phyloP scores from a whole-genome alignment of 1,140 invertebrate species.

The Ips nitidus region DNA sequence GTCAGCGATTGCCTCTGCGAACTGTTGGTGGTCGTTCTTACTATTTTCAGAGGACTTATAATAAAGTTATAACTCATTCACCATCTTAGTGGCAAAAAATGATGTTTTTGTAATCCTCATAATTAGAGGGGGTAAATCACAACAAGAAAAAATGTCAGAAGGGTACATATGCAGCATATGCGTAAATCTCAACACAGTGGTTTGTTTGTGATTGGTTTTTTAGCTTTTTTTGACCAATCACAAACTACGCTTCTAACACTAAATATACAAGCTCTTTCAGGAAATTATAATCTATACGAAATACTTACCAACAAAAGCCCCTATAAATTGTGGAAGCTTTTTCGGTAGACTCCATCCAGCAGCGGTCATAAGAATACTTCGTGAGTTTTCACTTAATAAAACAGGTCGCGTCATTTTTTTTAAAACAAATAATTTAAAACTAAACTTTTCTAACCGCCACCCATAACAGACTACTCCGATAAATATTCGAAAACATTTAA shows the following conservation, averaged over 20 bases:
- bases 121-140: no score
- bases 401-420: slow-evolving; percentile 34
- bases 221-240: no score
- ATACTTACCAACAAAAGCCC: slow-evolving; percentile 44
- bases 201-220: no score
- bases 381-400: slow-evolving; percentile 39
- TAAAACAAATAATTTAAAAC: neutral
- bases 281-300: neutral
- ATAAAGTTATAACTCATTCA: no score
- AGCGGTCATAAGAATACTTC: slow-evolving; percentile 30
- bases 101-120: neutral
- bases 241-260: no score
- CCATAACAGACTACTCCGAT: neutral
- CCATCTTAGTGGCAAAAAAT: no score
- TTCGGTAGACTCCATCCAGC: slow-evolving; percentile 12
- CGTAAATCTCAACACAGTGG: no score
- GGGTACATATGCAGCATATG: no score
- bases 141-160: no score
- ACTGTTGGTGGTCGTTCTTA: no score
- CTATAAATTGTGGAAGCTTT: slow-evolving; percentile 44
- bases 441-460: neutral
- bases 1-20: no score
- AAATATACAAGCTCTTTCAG: neutral
- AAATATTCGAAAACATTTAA: slow-evolving; percentile 13
- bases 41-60: no score